Conservation (phyloP, 2,888 invertebrate genomes). For the Tromatobia lineatoria region DNA sequence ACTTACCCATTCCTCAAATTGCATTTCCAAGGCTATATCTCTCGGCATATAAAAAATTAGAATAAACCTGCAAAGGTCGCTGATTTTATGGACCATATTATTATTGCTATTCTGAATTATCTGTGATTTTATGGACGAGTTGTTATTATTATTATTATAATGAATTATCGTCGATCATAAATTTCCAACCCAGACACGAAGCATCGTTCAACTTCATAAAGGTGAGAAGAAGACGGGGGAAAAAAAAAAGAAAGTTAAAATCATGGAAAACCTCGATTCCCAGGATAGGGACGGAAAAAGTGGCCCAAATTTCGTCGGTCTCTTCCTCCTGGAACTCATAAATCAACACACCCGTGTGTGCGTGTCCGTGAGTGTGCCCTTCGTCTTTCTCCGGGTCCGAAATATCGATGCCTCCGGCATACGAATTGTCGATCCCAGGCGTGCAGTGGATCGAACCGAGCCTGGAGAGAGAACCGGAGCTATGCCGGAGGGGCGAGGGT, state of each 20-base stretch:
- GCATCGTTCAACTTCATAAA: neutral
- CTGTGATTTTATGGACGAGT: neutral
- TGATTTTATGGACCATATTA: neutral
- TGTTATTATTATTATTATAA: conserved; percentile 6
- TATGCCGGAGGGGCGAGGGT: conserved; percentile 50
- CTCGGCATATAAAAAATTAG: neutral
- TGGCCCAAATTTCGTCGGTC: conserved; percentile 62
- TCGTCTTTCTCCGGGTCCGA: conserved; percentile 41
- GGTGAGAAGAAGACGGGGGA: conserved; percentile 27
- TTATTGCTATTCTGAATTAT: conserved; percentile 9
- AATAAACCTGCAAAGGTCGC: conserved; percentile 13
- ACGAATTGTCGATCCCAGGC: conserved; percentile 51
- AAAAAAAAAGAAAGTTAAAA: conserved; percentile 22
- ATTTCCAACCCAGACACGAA: neutral
- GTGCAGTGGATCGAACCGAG: conserved; percentile 57
- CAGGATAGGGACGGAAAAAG: conserved; percentile 47
- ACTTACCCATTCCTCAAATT: neutral
- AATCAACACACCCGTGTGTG: conserved; percentile 54
- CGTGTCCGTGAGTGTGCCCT: conserved; percentile 7
- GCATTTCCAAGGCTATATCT: neutral
- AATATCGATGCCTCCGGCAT: conserved; percentile 59
- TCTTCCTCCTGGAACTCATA: conserved; percentile 54
- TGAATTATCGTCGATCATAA: conserved; percentile 43
- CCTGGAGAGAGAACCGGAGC: conserved; percentile 52
- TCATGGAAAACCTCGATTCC: conserved; percentile 58